Evolutionary conservation across 2,888 invertebrate species (phyloP).

Genomic region (Glaucopsyche alexis): DNA sequence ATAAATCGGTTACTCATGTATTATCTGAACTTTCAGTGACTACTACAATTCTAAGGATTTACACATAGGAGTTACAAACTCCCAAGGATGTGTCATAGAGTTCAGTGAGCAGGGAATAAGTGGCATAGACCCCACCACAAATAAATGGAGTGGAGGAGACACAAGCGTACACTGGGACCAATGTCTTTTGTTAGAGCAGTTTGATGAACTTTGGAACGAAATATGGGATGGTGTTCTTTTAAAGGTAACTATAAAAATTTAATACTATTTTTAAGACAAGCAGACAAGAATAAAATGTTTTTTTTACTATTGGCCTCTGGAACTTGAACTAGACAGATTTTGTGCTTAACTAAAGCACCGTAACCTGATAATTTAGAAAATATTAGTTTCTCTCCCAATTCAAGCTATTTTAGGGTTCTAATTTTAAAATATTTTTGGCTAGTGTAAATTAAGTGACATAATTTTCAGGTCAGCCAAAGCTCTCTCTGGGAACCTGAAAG

Average conservation of each 20-base stretch:
- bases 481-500: slow-evolving; percentile 83
- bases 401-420: background rate
- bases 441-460: background rate
- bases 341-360: too few species aligned
- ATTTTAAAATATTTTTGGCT: background rate
- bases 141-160: slow-evolving; percentile 80
- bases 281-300: too few species aligned
- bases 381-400: too few species aligned
- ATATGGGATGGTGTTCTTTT: slow-evolving; percentile 86
- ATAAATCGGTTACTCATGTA: background rate
- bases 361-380: too few species aligned
- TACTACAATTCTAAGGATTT: slow-evolving; percentile 91
- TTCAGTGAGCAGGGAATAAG: slow-evolving; percentile 89
- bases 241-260: slow-evolving; percentile 65
- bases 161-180: slow-evolving; percentile 85
- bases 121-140: slow-evolving; percentile 75
- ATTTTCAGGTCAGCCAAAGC: slow-evolving; percentile 72
- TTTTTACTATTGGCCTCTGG: too few species aligned
- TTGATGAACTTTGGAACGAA: slow-evolving; percentile 85
- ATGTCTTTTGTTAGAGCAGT: slow-evolving; percentile 84
- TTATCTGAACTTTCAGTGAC: slow-evolving; percentile 79
- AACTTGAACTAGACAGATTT: too few species aligned
- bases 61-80: slow-evolving; percentile 94
- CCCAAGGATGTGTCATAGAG: slow-evolving; percentile 88
- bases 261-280: background rate